phyloP scores from a whole-genome alignment of 1,140 invertebrate genomes.

The Eumeta japonica region DNA sequence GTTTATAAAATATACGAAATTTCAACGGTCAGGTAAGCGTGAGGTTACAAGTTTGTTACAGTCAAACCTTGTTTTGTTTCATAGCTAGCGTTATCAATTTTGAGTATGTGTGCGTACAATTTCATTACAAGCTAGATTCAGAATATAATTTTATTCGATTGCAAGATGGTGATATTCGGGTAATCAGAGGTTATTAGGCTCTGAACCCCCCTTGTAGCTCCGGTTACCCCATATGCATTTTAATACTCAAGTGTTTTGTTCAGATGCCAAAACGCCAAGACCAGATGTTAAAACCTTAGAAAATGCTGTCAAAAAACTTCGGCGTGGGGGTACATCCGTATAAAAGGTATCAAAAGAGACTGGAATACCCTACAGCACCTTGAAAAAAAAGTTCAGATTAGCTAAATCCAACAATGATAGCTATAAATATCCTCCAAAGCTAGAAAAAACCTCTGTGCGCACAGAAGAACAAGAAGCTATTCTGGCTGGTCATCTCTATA shows the following conservation, averaged over 20 bases:
- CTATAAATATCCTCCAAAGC: too few relatives aligned
- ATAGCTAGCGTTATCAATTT: conserved; percentile 10
- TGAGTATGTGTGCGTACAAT: conserved; percentile 9
- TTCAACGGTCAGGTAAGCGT: conserved; percentile 9
- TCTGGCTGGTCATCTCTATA: too few relatives aligned
- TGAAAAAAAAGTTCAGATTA: conserved; percentile 7
- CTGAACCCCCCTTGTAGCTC: too few relatives aligned
- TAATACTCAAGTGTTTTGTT: too few relatives aligned
- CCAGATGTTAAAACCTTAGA: conserved; percentile 6
- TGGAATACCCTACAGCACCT: conserved; percentile 8
- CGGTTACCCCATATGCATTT: too few relatives aligned
- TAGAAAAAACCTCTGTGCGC: too few relatives aligned
- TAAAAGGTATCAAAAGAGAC: conserved; percentile 7
- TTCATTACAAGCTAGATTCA: conserved; percentile 12
- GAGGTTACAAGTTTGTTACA: conserved; percentile 10
- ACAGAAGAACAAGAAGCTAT: too few relatives aligned
- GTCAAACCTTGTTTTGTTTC: conserved; percentile 10
- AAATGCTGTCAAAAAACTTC: conserved; percentile 6
- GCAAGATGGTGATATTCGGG: too few relatives aligned
- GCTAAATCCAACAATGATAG: too few relatives aligned
- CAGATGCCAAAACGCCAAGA: conserved; percentile 5
- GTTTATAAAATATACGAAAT: conserved; percentile 7
- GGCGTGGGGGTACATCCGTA: conserved; percentile 5
- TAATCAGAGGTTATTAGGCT: too few relatives aligned
- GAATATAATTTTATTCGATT: too few relatives aligned